phyloP scores from a whole-genome alignment of 2,113 vertebrate genomes.

The Gorsachius goisagi region DNA sequence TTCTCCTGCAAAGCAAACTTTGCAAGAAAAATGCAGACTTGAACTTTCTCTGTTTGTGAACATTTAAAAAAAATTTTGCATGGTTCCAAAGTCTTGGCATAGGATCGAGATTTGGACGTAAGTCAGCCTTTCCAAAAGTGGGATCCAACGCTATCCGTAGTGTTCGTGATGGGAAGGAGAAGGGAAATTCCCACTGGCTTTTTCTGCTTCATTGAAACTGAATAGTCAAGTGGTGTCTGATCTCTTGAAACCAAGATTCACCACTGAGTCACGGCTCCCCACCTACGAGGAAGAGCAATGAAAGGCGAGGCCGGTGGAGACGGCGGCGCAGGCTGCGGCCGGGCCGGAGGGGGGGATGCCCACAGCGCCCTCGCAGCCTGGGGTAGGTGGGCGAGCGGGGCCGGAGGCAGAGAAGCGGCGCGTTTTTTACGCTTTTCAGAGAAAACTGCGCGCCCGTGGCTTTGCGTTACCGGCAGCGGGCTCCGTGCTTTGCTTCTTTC shows the following conservation, averaged over 20 bases:
- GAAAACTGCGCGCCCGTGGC: too few relatives aligned
- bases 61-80: background rate
- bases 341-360: background rate
- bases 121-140: background rate
- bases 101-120: background rate
- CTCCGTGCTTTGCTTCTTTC: too few relatives aligned
- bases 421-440: fast-evolving
- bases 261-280: constrained; percentile 43
- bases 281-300: background rate
- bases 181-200: constrained; percentile 17
- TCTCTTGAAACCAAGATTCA: constrained; percentile 61
- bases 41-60: background rate
- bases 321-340: background rate
- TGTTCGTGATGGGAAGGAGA: background rate
- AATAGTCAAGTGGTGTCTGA: background rate
- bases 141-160: background rate
- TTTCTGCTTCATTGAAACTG: background rate
- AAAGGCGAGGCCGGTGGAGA: background rate
- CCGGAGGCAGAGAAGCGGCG: background rate
- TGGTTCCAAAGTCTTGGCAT: background rate
- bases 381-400: background rate
- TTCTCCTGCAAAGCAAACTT: background rate
- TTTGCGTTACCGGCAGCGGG: fast-evolving
- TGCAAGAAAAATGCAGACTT: background rate
- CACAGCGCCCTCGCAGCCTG: background rate